Percentiles rank a stretch among this genome's conserved stretches.
phyloP scores from a whole-genome alignment of 1,140 invertebrate species.

The Camponotus vicinus region DNA sequence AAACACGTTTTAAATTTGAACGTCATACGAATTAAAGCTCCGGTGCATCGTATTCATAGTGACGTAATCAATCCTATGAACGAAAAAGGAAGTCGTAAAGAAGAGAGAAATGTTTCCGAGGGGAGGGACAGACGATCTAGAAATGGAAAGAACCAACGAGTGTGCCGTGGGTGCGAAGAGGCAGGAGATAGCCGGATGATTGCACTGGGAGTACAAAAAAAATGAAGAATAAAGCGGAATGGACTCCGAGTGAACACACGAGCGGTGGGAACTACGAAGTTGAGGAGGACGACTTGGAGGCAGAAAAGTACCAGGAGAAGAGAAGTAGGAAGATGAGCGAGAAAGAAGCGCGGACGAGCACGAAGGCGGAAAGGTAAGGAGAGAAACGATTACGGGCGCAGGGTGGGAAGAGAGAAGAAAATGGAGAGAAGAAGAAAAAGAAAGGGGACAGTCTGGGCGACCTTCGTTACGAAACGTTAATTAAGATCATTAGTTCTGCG shows the following conservation, averaged over 20 bases:
- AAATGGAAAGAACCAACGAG: slow-evolving; percentile 37
- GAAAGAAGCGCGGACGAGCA: slow-evolving; percentile 43
- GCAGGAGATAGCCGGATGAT: slow-evolving; percentile 8
- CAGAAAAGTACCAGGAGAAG: slow-evolving; percentile 39
- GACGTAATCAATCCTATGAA: slow-evolving; percentile 49
- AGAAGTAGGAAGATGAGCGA: neutral
- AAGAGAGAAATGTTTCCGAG: slow-evolving; percentile 25
- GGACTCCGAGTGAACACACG: slow-evolving; percentile 35
- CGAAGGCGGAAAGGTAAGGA: slow-evolving; percentile 41
- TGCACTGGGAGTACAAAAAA: slow-evolving; percentile 28
- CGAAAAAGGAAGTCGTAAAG: slow-evolving; percentile 28
- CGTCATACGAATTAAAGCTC: slow-evolving; percentile 72
- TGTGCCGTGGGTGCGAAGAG: slow-evolving; percentile 33
- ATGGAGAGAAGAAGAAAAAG: slow-evolving; percentile 56
- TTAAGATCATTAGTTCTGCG: slow-evolving; percentile 85
- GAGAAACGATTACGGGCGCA: slow-evolving; percentile 1
- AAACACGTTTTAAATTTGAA: slow-evolving; percentile 46
- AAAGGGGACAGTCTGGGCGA: slow-evolving; percentile 69
- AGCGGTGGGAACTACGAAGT: slow-evolving; percentile 52
- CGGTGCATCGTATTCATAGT: slow-evolving; percentile 51
- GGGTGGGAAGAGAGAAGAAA: neutral
- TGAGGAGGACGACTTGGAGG: neutral
- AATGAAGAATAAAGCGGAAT: slow-evolving; percentile 47
- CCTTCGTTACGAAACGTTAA: slow-evolving; percentile 84
- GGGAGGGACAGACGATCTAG: slow-evolving; percentile 32